Base-by-base conservation (phyloP, 2,113 vertebrate genomes). In the Synodontis membranacea region DNA sequence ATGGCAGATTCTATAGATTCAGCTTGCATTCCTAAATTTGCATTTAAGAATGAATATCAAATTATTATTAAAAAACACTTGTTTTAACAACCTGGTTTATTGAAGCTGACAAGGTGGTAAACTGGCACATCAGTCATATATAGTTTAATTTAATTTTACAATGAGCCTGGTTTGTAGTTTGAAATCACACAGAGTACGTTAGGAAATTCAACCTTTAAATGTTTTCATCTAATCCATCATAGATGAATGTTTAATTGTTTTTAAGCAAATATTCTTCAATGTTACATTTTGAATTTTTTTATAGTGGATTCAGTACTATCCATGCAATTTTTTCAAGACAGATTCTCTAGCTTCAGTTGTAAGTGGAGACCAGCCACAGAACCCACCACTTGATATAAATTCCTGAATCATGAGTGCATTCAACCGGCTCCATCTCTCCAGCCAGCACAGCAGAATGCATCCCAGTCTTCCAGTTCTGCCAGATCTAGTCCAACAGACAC, bases 291-390 rank as follows among this genome's bases (percentile, higher is more conserved):
- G 14, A 37, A 31, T 31, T 64, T 31, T 64, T 64, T 10, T 64
- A 64, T 11, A 64, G 28, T 31, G 4, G 15, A 76, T 83, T 72
- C 76, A 37, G 62, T 91, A 89, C 86, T 86, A 91, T 92, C 91
- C 91, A 54, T 89, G 82, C 92, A 93, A 93, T 91, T 87, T 93
- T 88, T 78, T 58, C 42, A 85, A 91, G 92, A 93, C 92, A 93
- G 68, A 89, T 86, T 92, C 89, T 89, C 89, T 90, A 92, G 92
- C 85, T 93, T 93, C 92, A 92, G 68, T 92, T 92, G 90, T 93
- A 92, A 90, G 92, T 90, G 66, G 89, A 89, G 89, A 93, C 91
- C 92, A 92, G 89, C 91, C 93, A 90, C 82, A 44, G 68, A 58
- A 50, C 25, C 23, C 44, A 74, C 50, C 7, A 17, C 10, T 11